A percentile compares a stretch with the other conserved stretches of the same genome.
Evolutionary conservation across 2,888 invertebrate species (phyloP).

Genomic region (Brachylomia viminalis): DNA sequence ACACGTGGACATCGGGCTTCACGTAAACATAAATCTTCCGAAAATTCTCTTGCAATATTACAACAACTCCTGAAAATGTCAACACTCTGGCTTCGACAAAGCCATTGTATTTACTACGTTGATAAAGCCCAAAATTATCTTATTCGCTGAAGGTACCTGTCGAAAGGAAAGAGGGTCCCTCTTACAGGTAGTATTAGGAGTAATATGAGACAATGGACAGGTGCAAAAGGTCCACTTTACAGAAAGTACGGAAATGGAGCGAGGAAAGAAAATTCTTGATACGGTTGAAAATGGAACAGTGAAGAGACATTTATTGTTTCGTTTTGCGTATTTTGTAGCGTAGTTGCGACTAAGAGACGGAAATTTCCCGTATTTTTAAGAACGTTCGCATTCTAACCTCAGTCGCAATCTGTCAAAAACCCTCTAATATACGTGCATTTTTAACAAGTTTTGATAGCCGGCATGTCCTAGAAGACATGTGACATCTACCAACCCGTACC

Average conservation of each 20-base stretch:
- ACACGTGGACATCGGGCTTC: background rate
- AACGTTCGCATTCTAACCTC: background rate
- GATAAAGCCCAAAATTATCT: constrained; percentile 62
- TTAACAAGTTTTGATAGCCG: too few relatives aligned
- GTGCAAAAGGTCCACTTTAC: constrained; percentile 43
- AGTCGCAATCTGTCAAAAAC: background rate
- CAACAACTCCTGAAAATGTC: constrained; percentile 49
- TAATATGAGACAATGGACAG: constrained; percentile 38
- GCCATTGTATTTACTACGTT: constrained; percentile 64
- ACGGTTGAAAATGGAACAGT: background rate
- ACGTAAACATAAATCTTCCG: constrained; percentile 1
- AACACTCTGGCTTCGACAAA: constrained; percentile 45
- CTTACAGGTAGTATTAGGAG: constrained; percentile 41
- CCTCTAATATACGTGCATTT: background rate
- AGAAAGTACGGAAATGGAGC: background rate
- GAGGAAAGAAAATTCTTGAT: background rate
- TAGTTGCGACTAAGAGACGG: background rate
- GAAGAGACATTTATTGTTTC: background rate
- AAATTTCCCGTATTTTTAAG: background rate
- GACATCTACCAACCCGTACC: too few relatives aligned
- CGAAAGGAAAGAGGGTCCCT: constrained; percentile 51
- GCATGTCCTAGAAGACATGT: too few relatives aligned
- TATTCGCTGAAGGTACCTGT: constrained; percentile 60
- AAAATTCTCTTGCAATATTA: constrained; percentile 39
- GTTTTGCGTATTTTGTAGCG: background rate